phyloP scores from a whole-genome alignment of 2,113 vertebrate genomes.

The Myrmophylax atrothorax region DNA sequence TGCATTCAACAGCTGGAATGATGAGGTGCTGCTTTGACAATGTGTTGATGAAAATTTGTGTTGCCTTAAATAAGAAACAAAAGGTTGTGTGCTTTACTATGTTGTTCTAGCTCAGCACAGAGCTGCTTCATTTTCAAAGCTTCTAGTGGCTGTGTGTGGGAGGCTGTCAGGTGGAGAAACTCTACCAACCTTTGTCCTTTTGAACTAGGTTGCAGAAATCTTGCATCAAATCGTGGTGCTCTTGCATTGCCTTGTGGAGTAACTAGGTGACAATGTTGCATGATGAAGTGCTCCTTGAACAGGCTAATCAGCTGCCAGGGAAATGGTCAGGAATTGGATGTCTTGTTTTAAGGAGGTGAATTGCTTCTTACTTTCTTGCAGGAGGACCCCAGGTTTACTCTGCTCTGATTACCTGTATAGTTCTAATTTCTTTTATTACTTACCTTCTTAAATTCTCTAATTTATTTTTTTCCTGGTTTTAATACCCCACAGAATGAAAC shows the following conservation, averaged over 20 bases:
- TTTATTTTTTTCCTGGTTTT: not conserved
- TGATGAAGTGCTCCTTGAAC: not conserved
- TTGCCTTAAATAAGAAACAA: not conserved
- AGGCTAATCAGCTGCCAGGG: not conserved
- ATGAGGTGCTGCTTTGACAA: not conserved
- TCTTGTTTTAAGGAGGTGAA: not conserved
- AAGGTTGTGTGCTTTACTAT: not conserved
- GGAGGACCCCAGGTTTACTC: not conserved
- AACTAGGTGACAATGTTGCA: not conserved
- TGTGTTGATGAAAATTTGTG: not conserved
- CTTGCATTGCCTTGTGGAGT: not conserved
- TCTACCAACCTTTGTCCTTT: constrained; percentile 22
- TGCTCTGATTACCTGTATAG: not conserved
- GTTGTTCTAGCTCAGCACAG: not conserved
- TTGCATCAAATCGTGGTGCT: not conserved
- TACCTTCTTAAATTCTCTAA: not conserved
- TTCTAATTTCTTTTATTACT: not conserved
- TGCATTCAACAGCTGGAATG: not conserved
- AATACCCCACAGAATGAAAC: not conserved
- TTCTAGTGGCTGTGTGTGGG: not conserved
- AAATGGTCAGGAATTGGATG: not conserved
- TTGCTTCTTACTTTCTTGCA: not conserved
- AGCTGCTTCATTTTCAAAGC: not conserved
- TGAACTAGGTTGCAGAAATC: not conserved
- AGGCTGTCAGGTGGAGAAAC: not conserved